Base-by-base conservation (phyloP, 2,888 invertebrate genomes). In the Alloplasta piceator region DNA sequence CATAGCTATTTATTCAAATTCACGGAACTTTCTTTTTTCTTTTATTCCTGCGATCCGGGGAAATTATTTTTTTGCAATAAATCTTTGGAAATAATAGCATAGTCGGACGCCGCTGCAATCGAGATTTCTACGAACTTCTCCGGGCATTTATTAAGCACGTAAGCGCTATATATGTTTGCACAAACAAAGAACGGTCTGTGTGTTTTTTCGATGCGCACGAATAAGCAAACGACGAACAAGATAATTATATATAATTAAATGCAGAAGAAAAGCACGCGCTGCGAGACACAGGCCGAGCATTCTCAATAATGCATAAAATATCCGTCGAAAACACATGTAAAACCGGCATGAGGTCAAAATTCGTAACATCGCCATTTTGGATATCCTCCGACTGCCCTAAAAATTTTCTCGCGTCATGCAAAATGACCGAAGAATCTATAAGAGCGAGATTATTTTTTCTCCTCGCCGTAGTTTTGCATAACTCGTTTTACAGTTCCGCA, bases 241-340 rank as follows among this genome's bases (percentile, higher is more conserved):
- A 71, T 71, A 60, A 71, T 71, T 60, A 50, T 50, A 60, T 71
- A 50, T 71, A 50, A 71, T 71, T 71, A 50, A 38, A 71, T 12
- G 60, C 71, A 48, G 14, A 71, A 71, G 60, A 71, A 60, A 71
- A 50, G 41, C 26, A 14, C 39, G 10, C 12, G 16, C 26, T 26
- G 50, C 14, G 16, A 16, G 16, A 46, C 46, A 46, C 58, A 26
- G 36, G 46, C 46, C 1, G 46, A 46, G 46, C 46, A 46, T 7
- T 46, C 46, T 46, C 4, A n/a, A 52, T 14, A 14, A 48, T 48
- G n/a, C n/a, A 63, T 63, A 36, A 9, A 46, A 26, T 46, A 26
- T 26, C 63, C n/a, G 46, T 6, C 16, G 26, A 48, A 48, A 48
- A 58, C 6, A 38, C 6, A 39, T 60, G 39, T 38, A 39, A 9